Evolutionary conservation across 1,140 invertebrate genomes (phyloP), one percentile per base, ranked within the genome.

Genomic region (Venturia canescens): DNA sequence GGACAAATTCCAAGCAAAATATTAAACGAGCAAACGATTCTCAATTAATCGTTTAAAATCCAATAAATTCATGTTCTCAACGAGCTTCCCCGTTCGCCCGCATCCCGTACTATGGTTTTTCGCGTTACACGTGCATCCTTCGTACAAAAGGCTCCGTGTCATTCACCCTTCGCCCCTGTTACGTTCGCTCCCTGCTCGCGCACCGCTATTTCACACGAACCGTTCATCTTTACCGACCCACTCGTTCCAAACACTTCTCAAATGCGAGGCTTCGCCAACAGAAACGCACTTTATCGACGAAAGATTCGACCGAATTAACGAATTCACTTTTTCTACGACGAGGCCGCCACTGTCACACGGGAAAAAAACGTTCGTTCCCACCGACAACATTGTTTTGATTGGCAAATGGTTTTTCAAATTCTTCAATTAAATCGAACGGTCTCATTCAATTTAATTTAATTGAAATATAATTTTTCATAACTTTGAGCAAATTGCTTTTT

Each of bases 11-110:
- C 34, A 29, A 44, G 9, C 44, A 21, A 72, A 53, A 74, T 44
- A 53, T 72, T 60, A 23, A 74, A 80, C 67, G 50, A 53, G 18
- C 7, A 29, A 70, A 21, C 26, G 80, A 48, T 70, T 57, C 81
- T 81, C 88, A 88, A 88, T 88, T 87, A 86, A 86, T 86, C 83
- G 83, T 85, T 88, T 86, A 85, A 88, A 87, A 84, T 87, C 84
- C 83, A 85, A 89, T 87, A 87, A 87, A 89, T 88, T 85, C 80
- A 83, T 71, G 84, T 82, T 83, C 83, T 67, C 80, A 84, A 87
- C 87, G 85, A 89, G 87, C 85, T 74, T 53, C 66, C 83, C 80
- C 69, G 57, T 60, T 79, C 77, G 23, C 53, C 81, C 74, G 57
- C 74, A 13, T 11, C 1, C 38, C 44, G 38, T 26, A 71, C 0